Conservation (phyloP, 2,888 invertebrate genomes). For the Eilema depressum region DNA sequence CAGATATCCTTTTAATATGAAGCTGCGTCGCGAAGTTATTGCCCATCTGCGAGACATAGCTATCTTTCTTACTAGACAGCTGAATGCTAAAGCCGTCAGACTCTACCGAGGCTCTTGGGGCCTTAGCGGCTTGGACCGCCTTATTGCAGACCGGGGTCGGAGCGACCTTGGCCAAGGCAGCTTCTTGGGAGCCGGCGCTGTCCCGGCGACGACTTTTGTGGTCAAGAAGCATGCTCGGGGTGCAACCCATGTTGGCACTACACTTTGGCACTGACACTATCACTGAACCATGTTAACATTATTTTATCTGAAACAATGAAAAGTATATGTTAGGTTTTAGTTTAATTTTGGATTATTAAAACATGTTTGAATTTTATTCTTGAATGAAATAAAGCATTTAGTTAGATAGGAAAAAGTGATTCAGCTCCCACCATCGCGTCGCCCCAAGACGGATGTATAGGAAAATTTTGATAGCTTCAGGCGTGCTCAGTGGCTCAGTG, state of each 20-base stretch:
- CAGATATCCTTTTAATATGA: slow-evolving; percentile 84
- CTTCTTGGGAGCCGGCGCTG: slow-evolving; percentile 84
- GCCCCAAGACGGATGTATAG: no score
- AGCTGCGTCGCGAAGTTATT: slow-evolving; percentile 84
- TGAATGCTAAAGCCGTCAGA: slow-evolving; percentile 85
- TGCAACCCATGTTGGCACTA: slow-evolving; percentile 88
- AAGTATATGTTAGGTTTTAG: slow-evolving; percentile 18
- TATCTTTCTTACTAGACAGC: slow-evolving; percentile 83
- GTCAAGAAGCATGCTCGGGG: slow-evolving; percentile 88
- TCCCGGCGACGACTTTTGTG: slow-evolving; percentile 87
- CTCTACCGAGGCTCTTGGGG: slow-evolving; percentile 81
- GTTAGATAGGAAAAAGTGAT: no score
- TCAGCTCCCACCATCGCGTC: no score
- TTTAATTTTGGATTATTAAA: background rate
- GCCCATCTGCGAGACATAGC: slow-evolving; percentile 86
- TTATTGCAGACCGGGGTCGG: slow-evolving; percentile 81
- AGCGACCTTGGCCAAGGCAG: slow-evolving; percentile 79
- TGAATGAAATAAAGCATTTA: no score
- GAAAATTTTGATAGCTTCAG: no score
- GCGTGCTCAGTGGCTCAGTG: no score
- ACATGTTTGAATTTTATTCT: no score
- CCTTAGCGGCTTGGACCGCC: slow-evolving; percentile 79
- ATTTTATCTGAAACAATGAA: slow-evolving; percentile 70
- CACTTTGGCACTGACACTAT: slow-evolving; percentile 79
- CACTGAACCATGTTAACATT: slow-evolving; percentile 65